Base-by-base conservation (phyloP, 30 jellyfish, hydroid and myxozoan genomes). In the Hydractinia symbiolongicarpus region DNA sequence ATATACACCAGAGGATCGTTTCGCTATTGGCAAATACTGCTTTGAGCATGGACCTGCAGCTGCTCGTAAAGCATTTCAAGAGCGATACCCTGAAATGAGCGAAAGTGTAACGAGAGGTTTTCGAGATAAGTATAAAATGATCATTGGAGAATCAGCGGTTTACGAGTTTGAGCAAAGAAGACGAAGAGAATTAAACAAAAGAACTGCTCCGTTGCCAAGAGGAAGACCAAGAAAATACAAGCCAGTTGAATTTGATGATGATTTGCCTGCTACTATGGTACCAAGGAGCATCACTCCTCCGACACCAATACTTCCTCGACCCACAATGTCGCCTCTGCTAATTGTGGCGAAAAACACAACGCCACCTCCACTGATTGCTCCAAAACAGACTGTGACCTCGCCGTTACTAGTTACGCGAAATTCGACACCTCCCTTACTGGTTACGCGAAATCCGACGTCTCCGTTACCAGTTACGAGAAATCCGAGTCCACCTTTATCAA, bases 1-100 rank as follows among this genome's bases (percentile, higher is more conserved):
- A 58, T 71, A 71, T 15, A 71, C 80, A 50, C 80, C 80, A 19
- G 80, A 71, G n/a, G 80, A 71, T 50, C 80, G 80, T 8, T 19
- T 71, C n/a, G 80, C 80, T 0, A 71, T 71, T 7, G 80, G 80
- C 53, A 71, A 71, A 71, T 71, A 71, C 80, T 71, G 80, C 60
- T 71, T 71, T 19, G 80, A 71, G 80, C 80, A 71, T 15, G 80
- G 80, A 8, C 80, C 80, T 20, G 80, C 80, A 19, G 80, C 80
- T 19, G 80, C 80, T 19, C 68, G 80, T n/a, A 71, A 71, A 19
- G 80, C 80, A 5, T 71, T 71, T 71, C 80, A 71, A 71, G 80
- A 50, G 7, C 80, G 80, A 15, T 71, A 71, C 80, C 80, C 80
- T 20, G 80, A 71, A 50, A 71, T 71, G 80, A 71, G 80, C 50